phyloP scores from a whole-genome alignment of 2,888 invertebrate genomes.

The Blastobasis lacticolella region DNA sequence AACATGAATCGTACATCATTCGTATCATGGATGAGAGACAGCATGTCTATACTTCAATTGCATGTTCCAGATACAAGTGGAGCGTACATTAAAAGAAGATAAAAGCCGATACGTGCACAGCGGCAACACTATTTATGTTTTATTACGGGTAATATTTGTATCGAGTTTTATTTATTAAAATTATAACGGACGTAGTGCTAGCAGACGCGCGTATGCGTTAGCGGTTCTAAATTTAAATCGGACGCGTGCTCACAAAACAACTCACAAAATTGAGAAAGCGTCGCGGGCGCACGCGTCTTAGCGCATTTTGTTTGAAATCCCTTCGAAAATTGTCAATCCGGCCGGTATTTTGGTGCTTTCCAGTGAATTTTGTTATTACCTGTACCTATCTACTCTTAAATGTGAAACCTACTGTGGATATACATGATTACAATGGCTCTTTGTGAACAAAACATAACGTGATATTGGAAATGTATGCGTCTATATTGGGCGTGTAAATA shows the following conservation, averaged over 20 bases:
- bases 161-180: conserved; percentile 52
- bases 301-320: conserved; percentile 17
- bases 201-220: conserved; percentile 40
- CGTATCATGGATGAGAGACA: too few species aligned
- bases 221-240: conserved; percentile 50
- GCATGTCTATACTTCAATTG: too few species aligned
- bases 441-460: too few species aligned
- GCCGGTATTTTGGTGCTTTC: too few species aligned
- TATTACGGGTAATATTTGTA: conserved; percentile 61
- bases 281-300: conserved; percentile 44
- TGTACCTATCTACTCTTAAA: too few species aligned
- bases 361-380: too few species aligned
- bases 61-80: conserved; percentile 9
- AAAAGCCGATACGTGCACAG: conserved; percentile 27
- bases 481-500: too few species aligned
- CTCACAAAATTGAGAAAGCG: conserved; percentile 53
- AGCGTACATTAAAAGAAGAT: conserved; percentile 44
- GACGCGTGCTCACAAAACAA: conserved; percentile 59
- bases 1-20: too few species aligned
- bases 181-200: conserved; percentile 47
- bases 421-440: too few species aligned
- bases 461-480: too few species aligned
- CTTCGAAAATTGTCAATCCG: too few species aligned
- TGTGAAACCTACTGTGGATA: too few species aligned
- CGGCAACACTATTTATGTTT: conserved; percentile 39